Evolutionary conservation across 1,140 invertebrate genomes (phyloP).

Genomic region (Trinorchestia longiramus): DNA sequence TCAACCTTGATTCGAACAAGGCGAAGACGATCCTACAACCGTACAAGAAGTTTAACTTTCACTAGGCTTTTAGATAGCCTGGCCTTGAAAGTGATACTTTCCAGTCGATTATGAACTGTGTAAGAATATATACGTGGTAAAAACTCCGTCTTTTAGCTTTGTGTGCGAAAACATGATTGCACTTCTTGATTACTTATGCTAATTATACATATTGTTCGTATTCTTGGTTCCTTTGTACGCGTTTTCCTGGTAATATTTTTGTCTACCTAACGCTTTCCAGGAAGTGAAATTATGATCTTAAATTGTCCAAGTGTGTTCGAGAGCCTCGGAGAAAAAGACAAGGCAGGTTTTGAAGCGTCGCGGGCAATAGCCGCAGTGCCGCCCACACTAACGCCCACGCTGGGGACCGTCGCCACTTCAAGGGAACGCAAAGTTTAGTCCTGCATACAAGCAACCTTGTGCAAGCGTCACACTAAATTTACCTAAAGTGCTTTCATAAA

Average conservation of each 20-base stretch:
- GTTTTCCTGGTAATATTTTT: background rate
- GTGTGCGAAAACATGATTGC: background rate
- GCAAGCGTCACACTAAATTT: background rate
- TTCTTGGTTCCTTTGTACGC: background rate
- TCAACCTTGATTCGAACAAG: constrained; percentile 40
- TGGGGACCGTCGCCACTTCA: background rate
- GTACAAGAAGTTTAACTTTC: constrained; percentile 27
- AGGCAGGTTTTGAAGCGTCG: background rate
- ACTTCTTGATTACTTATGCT: background rate
- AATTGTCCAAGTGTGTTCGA: background rate
- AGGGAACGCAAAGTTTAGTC: background rate
- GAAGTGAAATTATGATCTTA: background rate
- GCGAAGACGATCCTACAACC: background rate
- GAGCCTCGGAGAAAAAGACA: background rate
- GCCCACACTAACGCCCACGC: constrained; percentile 8
- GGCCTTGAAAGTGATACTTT: constrained; percentile 21
- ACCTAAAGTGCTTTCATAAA: background rate
- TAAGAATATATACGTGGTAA: background rate
- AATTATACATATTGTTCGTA: background rate
- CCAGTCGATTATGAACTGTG: background rate
- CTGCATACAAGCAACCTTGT: constrained; percentile 25
- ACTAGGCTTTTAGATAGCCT: background rate
- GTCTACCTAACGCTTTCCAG: background rate
- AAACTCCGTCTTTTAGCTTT: background rate
- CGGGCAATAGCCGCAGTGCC: background rate